These are phyloP conservation scores for Phortica variegata DNA, from an alignment of 1,140 invertebrate genomes.

Conservation along the genomic window DNA sequence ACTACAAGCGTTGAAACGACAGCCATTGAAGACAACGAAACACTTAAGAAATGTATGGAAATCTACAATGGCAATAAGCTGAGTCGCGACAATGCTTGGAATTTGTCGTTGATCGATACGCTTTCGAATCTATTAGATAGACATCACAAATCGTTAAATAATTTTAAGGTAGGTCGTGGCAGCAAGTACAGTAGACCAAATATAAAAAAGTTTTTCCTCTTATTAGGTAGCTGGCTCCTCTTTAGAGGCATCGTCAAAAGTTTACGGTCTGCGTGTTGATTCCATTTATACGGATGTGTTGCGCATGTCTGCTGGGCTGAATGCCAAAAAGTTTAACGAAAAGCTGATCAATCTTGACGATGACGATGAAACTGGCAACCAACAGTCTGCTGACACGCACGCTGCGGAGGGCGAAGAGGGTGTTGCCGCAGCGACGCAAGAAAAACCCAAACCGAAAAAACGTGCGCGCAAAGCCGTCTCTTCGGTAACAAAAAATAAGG, in stretches of 20 bases:
- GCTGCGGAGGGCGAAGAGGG: slow-evolving; percentile 7
- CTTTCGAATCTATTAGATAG: slow-evolving; percentile 68
- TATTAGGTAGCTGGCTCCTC: slow-evolving; percentile 65
- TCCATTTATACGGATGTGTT: slow-evolving; percentile 68
- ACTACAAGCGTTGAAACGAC: slow-evolving; percentile 18
- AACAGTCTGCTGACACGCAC: slow-evolving; percentile 8
- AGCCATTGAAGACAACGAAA: slow-evolving; percentile 46
- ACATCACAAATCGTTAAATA: slow-evolving; percentile 64
- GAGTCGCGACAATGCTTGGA: slow-evolving; percentile 74
- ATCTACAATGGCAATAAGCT: slow-evolving; percentile 63
- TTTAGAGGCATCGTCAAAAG: slow-evolving; percentile 74
- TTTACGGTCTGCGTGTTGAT: slow-evolving; percentile 73
- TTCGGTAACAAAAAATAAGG: slow-evolving; percentile 55
- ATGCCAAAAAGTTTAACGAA: slow-evolving; percentile 36
- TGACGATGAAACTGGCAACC: slow-evolving; percentile 33
- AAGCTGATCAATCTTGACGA: slow-evolving; percentile 33
- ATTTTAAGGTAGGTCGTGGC: slow-evolving; percentile 62
- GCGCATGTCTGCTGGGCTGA: slow-evolving; percentile 66
- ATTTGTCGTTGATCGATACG: slow-evolving; percentile 71
- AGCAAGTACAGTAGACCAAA: neutral
- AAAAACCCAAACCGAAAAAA: slow-evolving; percentile 37
- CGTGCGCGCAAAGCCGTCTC: slow-evolving; percentile 45
- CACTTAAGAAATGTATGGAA: slow-evolving; percentile 42
- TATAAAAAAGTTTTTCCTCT: neutral
- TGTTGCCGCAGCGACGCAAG: slow-evolving; percentile 27